phyloP scores from a whole-genome alignment of 2,888 invertebrate genomes.

The Metellina segmentata region DNA sequence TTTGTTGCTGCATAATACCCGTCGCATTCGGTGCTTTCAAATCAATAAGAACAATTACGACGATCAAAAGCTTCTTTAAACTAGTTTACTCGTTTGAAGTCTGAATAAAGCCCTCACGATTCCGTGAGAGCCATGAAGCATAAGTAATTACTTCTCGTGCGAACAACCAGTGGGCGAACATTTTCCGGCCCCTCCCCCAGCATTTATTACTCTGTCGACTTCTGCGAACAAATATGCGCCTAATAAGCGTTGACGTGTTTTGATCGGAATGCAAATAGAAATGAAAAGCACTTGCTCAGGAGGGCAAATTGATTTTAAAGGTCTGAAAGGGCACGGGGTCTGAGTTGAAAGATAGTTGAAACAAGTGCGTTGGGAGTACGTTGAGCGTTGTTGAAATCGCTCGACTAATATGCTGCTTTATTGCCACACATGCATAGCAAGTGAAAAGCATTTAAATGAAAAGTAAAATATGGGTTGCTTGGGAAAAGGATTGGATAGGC shows the following conservation, averaged over 20 bases:
- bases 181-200: neutral
- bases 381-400: too few relatives aligned
- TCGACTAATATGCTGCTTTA: neutral
- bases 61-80: neutral
- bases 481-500: neutral
- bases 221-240: conserved; percentile 9
- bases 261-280: neutral
- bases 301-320: neutral
- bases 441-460: neutral
- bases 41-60: neutral
- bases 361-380: too few relatives aligned
- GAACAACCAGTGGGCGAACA: too few relatives aligned
- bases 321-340: neutral
- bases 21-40: neutral
- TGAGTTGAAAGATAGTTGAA: too few relatives aligned
- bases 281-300: neutral
- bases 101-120: neutral
- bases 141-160: conserved; percentile 11
- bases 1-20: neutral
- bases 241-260: conserved; percentile 27
- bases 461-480: neutral
- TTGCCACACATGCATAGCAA: neutral
- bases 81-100: conserved; percentile 7
- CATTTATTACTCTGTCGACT: conserved; percentile 10
- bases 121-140: neutral